Evolutionary conservation across 2,113 vertebrate species (phyloP), one percentile per base, ranked within the genome.

Genomic region (Lampris megalopsis): DNA sequence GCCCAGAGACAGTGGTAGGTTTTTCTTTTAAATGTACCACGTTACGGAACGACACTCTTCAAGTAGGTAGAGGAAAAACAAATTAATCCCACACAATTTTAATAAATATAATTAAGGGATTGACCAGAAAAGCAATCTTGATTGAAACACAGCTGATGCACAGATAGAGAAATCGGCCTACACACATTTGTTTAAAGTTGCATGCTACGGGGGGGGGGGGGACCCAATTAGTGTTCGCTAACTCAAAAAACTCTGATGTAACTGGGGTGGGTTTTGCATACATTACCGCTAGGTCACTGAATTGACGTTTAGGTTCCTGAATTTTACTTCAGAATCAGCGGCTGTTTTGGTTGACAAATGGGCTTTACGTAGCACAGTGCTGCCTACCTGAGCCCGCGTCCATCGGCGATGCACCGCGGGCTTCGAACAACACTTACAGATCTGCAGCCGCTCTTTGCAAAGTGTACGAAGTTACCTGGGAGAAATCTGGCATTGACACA

Each of bases 141-240:
- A 63, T 63, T 43, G 42, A 47, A 63, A 42, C 13, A 24, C 45
- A 6, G 41, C 24, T 45, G 38, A 38, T 2, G 6, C 10, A 52
- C 43, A 37, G 50, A 54, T 67, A 53, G 9, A 41, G 9, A 6
- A 40, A 48, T 42, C 47, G 11, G n/a, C 6, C 6, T 2, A 4
- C 9, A 50, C 9, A 35, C 60, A 35, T 40, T 40, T 1, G 5
- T 63, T 63, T 63, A 42, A 63, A 53, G 50, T 53, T 4, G 11
- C 13, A 3, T 13, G 9, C 13, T 63, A 43, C 45, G 5, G 60
- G 60, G 41, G 41, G 24, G 49, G 24, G 24, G 24, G 24, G 24
- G 24, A 67, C 49, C 64, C 37, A 9, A 41, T 67, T 67, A 35
- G 49, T 67, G 37, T n/a, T 53, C 38, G 49, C 8, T 41, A 67